Evolutionary conservation across 2,113 vertebrate species (phyloP), one percentile per base, ranked within the genome.

Genomic region (Oryzias curvinotus): DNA sequence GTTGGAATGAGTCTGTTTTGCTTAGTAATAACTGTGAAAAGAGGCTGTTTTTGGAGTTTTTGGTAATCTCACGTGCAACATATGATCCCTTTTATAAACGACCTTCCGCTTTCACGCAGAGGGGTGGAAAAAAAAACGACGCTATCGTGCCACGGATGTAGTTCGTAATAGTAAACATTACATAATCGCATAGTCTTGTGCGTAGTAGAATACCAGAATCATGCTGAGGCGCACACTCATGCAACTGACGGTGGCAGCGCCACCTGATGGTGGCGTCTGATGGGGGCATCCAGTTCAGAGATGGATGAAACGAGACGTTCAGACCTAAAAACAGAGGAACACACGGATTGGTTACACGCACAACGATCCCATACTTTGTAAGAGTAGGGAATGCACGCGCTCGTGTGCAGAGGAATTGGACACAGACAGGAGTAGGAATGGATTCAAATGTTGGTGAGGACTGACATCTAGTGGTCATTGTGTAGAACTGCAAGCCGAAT

Each of bases 91-190:
- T 17, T 51, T 36, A n/a, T 23, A 3, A 3, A 5, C 43, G 57
- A 58, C 57, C 42, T 75, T 70, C 71, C n/a, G 60, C 16, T 14
- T 45, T 14, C 17, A 17, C 43, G 19, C 0, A 26, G 16, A 36
- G 12, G 5, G 26, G 26, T 23, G 2, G n/a, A n/a, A n/a, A 23
- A 8, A 21, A 13, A 57, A 59, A 62, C 4, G 13, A 54, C 16
- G 45, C 15, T 14, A 56, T 52, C 18, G 52, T 42, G 36, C 49
- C 30, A 41, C 58, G 51, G 48, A 85, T 56, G 28, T 18, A 68
- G 50, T 59, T 25, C 62, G 61, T 57, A 78, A 81, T 80, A 87
- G 75, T 77, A 80, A 78, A 81, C 63, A 85, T 92, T 89, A 92
- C 88, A 90, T 88, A 91, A 91, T 84, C 71, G 21, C 6, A 21